Evolutionary conservation across 2,888 invertebrate genomes (phyloP).

Genomic region (Apotomis turbidana): DNA sequence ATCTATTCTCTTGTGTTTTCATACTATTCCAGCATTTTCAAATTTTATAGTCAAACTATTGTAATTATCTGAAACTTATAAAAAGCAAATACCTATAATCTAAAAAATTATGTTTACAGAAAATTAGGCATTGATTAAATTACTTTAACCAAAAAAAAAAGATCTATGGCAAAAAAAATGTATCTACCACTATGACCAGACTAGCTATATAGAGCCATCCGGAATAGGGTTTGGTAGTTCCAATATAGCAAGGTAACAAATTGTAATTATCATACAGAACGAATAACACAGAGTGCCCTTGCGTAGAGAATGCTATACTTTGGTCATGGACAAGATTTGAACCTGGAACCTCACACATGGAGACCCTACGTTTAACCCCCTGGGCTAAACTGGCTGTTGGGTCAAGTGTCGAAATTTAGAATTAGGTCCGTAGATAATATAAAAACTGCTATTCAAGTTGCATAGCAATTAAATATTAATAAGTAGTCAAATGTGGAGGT

Average conservation of each 20-base stretch:
- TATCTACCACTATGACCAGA: slow-evolving; percentile 74
- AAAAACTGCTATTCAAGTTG: neutral
- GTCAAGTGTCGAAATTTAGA: neutral
- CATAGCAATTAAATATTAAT: too few relatives aligned
- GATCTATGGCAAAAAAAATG: slow-evolving; percentile 48
- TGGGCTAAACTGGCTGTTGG: slow-evolving; percentile 9
- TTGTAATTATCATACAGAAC: slow-evolving; percentile 76
- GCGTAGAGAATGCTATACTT: slow-evolving; percentile 49
- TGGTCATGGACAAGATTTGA: slow-evolving; percentile 9
- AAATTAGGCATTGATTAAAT: neutral
- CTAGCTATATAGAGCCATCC: slow-evolving; percentile 55
- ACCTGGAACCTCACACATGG: slow-evolving; percentile 1
- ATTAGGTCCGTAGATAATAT: neutral
- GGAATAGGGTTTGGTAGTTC: slow-evolving; percentile 75
- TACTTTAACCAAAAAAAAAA: too few relatives aligned
- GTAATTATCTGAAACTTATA: too few relatives aligned
- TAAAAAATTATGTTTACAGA: neutral
- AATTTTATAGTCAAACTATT: too few relatives aligned
- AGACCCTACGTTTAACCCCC: neutral
- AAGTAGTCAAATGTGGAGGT: neutral
- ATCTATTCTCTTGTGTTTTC: too few relatives aligned
- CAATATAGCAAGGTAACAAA: slow-evolving; percentile 81
- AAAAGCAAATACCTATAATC: too few relatives aligned
- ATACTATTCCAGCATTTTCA: too few relatives aligned
- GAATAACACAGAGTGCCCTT: slow-evolving; percentile 82